phyloP scores from a whole-genome alignment of 2,888 invertebrate species.

The Tanypteryx hageni region DNA sequence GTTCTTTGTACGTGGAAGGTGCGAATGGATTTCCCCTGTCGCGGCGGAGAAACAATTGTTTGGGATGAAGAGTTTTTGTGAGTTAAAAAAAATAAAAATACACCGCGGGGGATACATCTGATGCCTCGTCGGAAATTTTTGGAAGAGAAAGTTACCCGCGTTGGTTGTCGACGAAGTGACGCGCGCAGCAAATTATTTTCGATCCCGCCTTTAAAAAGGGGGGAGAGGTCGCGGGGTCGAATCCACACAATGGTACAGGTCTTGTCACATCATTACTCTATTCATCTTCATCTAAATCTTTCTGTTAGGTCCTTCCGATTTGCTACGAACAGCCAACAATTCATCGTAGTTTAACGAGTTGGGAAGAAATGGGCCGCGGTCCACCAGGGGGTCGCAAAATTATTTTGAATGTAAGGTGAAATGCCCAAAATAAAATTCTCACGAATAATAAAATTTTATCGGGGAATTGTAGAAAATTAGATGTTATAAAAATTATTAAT shows the following conservation, averaged over 20 bases:
- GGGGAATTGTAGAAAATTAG: too few species aligned
- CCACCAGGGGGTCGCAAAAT: too few species aligned
- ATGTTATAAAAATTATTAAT: too few species aligned
- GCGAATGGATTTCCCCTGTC: neutral
- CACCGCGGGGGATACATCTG: neutral
- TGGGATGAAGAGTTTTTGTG: neutral
- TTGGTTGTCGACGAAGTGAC: neutral
- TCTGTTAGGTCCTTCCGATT: too few species aligned
- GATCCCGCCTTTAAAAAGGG: neutral
- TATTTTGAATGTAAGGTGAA: too few species aligned
- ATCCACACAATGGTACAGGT: neutral
- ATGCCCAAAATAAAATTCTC: too few species aligned
- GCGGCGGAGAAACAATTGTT: neutral
- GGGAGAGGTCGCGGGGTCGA: neutral
- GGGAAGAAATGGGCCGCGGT: too few species aligned
- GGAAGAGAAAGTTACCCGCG: slow-evolving; percentile 10
- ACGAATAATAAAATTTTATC: too few species aligned
- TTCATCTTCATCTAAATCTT: neutral
- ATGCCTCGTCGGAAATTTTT: slow-evolving; percentile 1
- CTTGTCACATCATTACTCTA: slow-evolving; percentile 16
- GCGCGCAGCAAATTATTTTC: slow-evolving; percentile 12
- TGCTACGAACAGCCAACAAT: too few species aligned
- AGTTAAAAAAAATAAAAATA: neutral
- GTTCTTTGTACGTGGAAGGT: neutral
- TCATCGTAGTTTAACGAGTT: too few species aligned